Evolutionary conservation across 2,113 vertebrate genomes (phyloP), one percentile per base, ranked within the genome.

Genomic region (Fregetta grallaria): DNA sequence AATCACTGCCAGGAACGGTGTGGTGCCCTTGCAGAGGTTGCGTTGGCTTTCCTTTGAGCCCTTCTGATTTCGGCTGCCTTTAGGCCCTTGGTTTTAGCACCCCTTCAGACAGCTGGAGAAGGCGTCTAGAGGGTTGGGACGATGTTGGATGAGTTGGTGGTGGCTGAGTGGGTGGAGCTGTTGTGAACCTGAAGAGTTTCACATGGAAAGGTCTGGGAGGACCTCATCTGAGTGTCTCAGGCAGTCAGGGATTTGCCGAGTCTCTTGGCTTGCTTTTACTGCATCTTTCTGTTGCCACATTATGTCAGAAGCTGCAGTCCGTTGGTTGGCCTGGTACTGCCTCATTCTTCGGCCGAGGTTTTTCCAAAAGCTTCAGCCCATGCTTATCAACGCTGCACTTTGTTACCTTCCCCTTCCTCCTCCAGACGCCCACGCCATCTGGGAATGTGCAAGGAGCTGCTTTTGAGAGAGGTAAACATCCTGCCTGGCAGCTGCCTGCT

Each of bases 91-190:
- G 56, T 83, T 93, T 85, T 75, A 83, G 19, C 52, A 13, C 6
- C 47, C 17, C 19, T 82, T 84, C 13, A 22, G 70, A 11, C 16
- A 94, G 30, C 30, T 63, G 42, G 47, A 84, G 65, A 55, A 65
- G 55, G 32, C 8, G 3, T 40, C 22, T 81, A 42, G 30, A 61
- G 32, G 36, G 21, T 20, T 18, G 10, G 9, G 22, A 11, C 3
- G 2, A 25, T 15, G 13, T 30, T 56, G 34, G 30, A 2, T 55
- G 47, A 67, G 13, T 47, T 90, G 34, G 1, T 77, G 53, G 47
- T 53, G 53, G n/a, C 38, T 1, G 0, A 61, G 32, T 1, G 0
- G 4, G 10, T 76, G 11, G 25, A 81, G 18, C 19, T 4, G 0
- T 17, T 55, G 15, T 45, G 11, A 96, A 22, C 40, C 42, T 0